Base-by-base conservation (phyloP, 2,113 vertebrate genomes). In the Mustelus asterias region DNA sequence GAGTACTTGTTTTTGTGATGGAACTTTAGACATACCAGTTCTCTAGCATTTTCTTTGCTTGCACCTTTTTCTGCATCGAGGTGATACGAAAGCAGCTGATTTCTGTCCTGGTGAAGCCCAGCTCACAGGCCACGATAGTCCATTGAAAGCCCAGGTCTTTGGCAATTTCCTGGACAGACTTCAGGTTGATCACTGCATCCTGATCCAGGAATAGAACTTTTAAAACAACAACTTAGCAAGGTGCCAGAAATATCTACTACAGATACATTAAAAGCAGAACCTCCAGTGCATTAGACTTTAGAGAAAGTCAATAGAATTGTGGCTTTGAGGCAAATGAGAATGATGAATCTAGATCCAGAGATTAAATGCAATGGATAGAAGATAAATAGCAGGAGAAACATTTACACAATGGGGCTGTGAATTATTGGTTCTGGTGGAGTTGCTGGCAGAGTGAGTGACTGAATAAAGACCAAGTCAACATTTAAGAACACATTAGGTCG, bases 171-270 rank as follows among this genome's bases (percentile, higher is more conserved):
- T 97, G 96, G 96, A 98, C 96, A 0, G 97, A 98, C 95, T 98
- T 98, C 95, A 97, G 96, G 96, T 98, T 98, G 95, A 98, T 98
- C 18, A 98, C 98, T 95, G 98, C 98, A 97, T 98, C 98, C 98
- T 98, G 72, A 33, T n/a, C 20, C 69, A 83, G 44, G 20, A 63
- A 67, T 78, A 96, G 90, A 96, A 72, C 60, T 44, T 96, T 72
- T 95, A 48, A 37, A 37, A 41, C 22, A 22, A 65, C 16, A 60
- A n/a, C 95, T 83, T 0, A 3, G 0, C 18, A n/a, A n/a, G 3
- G 0, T 95, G 16, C 72, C 70, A 63, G 33, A 4, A 69, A 37
- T 18, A 67, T 18, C 93, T 41, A 60, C n/a, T 65, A 44, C 60
- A 95, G 7, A 9, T 41, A 37, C 13, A 83, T 83, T 16, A 4